These are phyloP conservation scores for Dendroctonus ponderosae DNA, from an alignment of 1,140 invertebrate genomes.

Conservation along the genomic window DNA sequence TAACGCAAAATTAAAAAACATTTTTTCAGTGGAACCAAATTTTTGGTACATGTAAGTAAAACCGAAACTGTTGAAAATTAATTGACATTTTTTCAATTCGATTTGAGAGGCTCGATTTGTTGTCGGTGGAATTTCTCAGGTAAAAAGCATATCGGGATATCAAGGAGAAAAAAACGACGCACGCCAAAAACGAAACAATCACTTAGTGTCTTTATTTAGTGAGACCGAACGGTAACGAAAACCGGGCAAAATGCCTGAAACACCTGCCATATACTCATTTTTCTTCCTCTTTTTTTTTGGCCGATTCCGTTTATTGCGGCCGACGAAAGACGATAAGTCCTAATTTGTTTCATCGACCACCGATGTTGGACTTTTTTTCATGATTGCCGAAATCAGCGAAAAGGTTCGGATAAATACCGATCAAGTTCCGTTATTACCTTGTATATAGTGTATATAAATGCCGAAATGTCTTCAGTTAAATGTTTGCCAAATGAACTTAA, in stretches of 20 bases:
- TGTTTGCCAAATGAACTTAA: not conserved
- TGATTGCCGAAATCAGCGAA: conserved; percentile 14
- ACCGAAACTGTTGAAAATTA: no score
- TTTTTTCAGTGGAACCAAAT: no score
- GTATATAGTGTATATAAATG: not conserved
- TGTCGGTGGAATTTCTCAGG: no score
- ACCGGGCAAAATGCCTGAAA: not conserved
- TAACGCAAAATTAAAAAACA: no score
- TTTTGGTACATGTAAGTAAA: no score
- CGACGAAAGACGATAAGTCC: conserved; percentile 12
- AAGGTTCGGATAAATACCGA: not conserved
- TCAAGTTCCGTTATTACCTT: not conserved
- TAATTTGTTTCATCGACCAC: conserved; percentile 24
- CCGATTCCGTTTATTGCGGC: conserved; percentile 14
- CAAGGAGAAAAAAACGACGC: no score
- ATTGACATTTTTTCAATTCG: no score
- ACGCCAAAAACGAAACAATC: not conserved
- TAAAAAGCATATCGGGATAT: no score
- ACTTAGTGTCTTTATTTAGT: conserved; percentile 6
- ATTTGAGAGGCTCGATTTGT: no score
- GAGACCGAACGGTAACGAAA: conserved; percentile 6
- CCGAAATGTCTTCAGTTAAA: not conserved
- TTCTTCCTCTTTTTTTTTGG: conserved; percentile 3
- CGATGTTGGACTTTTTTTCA: conserved; percentile 10
- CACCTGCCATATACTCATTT: conserved; percentile 4